Evolutionary conservation across 2,113 vertebrate species (phyloP), one percentile per base, ranked within the genome.

Genomic region (Nothobranchius furzeri): DNA sequence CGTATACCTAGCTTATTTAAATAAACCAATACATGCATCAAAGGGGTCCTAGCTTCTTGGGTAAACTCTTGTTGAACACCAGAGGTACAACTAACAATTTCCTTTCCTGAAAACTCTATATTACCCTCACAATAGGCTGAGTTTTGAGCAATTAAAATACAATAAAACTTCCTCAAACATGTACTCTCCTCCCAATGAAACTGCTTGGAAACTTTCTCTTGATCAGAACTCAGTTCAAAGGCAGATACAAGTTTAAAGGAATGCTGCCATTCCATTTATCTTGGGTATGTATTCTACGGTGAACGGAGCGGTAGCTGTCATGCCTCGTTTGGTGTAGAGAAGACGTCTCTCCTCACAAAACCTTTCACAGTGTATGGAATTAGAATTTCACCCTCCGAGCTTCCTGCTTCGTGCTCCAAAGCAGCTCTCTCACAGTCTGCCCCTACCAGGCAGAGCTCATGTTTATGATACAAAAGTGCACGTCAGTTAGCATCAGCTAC

Each of bases 401-500:
- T 47, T 48, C 56, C 20, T 55, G 73, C 70, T 65, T 78, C 68
- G 61, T 87, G 68, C 73, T 70, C 63, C 65, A 68, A 75, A 81
- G 79, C 74, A 50, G 68, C 79, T 83, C 79, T 72, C 60, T 62
- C 77, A 83, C 79, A 77, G 82, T 78, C 76, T 25, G 47, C 70
- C 70, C 70, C 79, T 79, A 53, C 61, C 76, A 84, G 73, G 76
- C 60, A 65, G 63, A 71, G 49, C 48, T 24, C 17, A 68, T 73
- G 64, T 76, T 75, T 79, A 63, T 64, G 78, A 60, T 68, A 73
- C 74, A 70, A 60, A 74, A 53, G 49, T 49, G 51, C 72, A 24
- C 15, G 72, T 81, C 78, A 69, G 81, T 78, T 71, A 74, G 68
- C 69, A 59, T 81, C 84, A 78, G 70, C 52, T 6, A 12, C 15